Evolutionary conservation across 1,140 invertebrate species (phyloP).

Genomic region (Brachionus rotundiformis): DNA sequence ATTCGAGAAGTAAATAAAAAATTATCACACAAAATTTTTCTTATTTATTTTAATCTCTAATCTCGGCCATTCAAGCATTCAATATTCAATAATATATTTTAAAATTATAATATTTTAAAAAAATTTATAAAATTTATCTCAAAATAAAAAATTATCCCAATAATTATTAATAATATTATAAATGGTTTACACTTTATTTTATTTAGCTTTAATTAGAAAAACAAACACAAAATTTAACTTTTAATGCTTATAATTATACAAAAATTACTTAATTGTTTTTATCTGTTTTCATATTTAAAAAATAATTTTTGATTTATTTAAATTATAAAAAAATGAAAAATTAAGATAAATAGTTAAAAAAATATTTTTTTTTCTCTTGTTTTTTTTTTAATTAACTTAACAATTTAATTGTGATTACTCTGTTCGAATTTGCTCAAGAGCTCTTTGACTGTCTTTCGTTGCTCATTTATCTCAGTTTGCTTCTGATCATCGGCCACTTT

Average conservation of each 20-base stretch:
- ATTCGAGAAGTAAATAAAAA: no score
- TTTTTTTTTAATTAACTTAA: background rate
- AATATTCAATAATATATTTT: no score
- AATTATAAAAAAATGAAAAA: background rate
- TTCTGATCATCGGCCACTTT: background rate
- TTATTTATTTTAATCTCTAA: no score
- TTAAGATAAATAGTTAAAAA: background rate
- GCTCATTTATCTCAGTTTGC: background rate
- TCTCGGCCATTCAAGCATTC: no score
- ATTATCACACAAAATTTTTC: no score
- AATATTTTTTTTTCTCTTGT: background rate
- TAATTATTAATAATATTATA: no score
- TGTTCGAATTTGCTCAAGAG: constrained; percentile 15
- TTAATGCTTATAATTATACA: background rate
- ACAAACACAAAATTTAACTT: background rate
- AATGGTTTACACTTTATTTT: background rate
- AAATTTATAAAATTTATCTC: no score
- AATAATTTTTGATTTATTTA: background rate
- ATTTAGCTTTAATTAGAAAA: background rate
- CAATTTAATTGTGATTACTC: background rate
- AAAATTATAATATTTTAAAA: no score
- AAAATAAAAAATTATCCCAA: no score
- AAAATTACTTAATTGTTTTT: background rate
- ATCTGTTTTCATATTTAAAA: background rate
- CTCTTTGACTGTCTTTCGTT: background rate